A percentile compares a stretch with the other conserved stretches of the same genome.
These are phyloP conservation scores for Eupeodes luniger DNA, from an alignment of 2,888 invertebrate genomes.

Conservation along the genomic window DNA sequence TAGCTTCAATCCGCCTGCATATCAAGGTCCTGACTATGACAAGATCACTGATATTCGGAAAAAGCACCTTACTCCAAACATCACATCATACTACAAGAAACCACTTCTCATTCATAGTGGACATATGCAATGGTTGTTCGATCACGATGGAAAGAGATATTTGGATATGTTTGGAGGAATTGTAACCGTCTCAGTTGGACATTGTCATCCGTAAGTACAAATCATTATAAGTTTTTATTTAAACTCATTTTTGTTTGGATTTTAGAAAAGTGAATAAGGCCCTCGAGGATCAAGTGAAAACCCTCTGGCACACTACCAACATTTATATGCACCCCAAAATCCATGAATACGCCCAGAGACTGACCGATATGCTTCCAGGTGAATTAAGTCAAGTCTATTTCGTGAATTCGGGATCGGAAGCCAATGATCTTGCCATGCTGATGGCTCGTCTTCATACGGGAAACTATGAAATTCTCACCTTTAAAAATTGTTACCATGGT, in stretches of 20 bases:
- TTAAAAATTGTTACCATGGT: constrained; percentile 97
- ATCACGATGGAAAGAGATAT: constrained; percentile 93
- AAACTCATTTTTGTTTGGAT: constrained; percentile 56
- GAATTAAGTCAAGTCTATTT: constrained; percentile 95
- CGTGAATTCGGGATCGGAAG: constrained; percentile 98
- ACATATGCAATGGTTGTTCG: constrained; percentile 96
- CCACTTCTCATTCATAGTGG: constrained; percentile 94
- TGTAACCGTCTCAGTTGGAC: constrained; percentile 98
- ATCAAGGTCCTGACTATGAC: constrained; percentile 87
- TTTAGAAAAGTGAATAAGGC: constrained; percentile 93
- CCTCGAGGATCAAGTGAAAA: constrained; percentile 90
- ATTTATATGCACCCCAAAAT: constrained; percentile 96
- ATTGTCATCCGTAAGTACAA: constrained; percentile 96
- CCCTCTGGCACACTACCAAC: constrained; percentile 96
- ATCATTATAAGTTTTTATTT: not conserved
- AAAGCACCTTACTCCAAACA: constrained; percentile 88
- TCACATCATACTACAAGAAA: constrained; percentile 90
- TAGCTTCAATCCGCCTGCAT: constrained; percentile 78
- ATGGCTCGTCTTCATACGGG: constrained; percentile 94
- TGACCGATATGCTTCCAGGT: constrained; percentile 92
- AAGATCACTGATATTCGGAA: constrained; percentile 86
- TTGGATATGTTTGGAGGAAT: constrained; percentile 98
- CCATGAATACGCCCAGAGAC: constrained; percentile 94
- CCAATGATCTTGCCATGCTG: constrained; percentile 96
- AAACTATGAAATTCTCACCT: constrained; percentile 92